phyloP scores from a whole-genome alignment of 2,113 vertebrate genomes.

The Addax nasomaculatus region DNA sequence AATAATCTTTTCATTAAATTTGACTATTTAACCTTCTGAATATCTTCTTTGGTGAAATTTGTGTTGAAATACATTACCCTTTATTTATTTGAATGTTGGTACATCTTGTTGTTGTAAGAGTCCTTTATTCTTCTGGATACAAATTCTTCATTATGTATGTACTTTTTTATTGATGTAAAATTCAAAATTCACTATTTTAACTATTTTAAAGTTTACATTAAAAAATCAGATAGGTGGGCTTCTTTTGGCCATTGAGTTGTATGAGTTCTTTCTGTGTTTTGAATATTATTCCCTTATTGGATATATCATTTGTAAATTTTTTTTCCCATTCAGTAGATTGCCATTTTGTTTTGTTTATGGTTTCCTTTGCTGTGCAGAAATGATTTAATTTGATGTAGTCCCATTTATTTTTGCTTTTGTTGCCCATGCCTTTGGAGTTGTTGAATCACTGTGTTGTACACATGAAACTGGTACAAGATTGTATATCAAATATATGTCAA shows the following conservation, averaged over 20 bases:
- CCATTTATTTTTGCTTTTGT: neutral
- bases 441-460: neutral
- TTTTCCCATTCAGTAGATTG: neutral
- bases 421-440: neutral
- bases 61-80: neutral
- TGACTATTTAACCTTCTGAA: neutral
- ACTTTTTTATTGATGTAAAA: neutral
- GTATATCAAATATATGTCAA: neutral
- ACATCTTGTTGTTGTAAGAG: neutral
- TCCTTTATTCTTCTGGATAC: neutral
- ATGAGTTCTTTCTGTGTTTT: neutral
- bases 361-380: neutral
- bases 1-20: neutral
- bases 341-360: neutral
- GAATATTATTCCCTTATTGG: neutral
- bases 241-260: neutral
- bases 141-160: neutral
- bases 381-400: neutral
- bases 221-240: neutral
- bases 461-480: neutral
- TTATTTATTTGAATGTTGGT: neutral
- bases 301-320: neutral
- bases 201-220: neutral
- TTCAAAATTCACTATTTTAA: neutral
- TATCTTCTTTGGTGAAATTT: neutral